A percentile compares a stretch with the other conserved stretches of the same genome.
Evolutionary conservation across 2,888 invertebrate genomes (phyloP).

Genomic region (Brachyptera risi): DNA sequence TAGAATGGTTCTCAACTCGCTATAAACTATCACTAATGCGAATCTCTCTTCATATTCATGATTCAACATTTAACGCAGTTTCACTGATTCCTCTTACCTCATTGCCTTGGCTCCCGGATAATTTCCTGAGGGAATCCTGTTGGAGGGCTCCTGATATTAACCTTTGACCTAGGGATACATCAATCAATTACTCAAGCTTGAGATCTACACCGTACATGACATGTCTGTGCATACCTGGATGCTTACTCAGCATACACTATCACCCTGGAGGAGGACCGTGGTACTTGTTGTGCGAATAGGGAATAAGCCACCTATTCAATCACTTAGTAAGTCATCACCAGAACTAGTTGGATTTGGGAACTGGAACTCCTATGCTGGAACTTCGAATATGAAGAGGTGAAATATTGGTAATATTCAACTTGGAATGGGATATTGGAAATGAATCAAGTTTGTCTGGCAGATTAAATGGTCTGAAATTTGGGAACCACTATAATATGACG

Average conservation of each 20-base stretch:
- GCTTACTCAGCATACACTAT: not conserved
- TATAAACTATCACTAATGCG: too few relatives aligned
- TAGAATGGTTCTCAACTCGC: too few relatives aligned
- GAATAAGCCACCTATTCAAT: conserved; percentile 15
- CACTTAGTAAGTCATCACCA: conserved; percentile 18
- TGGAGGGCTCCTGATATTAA: conserved; percentile 6
- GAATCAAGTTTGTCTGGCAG: too few relatives aligned
- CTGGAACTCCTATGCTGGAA: too few relatives aligned
- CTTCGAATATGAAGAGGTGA: too few relatives aligned
- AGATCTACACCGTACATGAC: conserved; percentile 2
- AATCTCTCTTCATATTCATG: too few relatives aligned
- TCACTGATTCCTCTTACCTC: conserved; percentile 9
- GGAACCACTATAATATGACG: too few relatives aligned
- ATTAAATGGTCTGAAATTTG: too few relatives aligned
- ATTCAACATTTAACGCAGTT: conserved; percentile 1
- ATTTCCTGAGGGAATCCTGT: not conserved
- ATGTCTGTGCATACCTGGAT: conserved; percentile 5
- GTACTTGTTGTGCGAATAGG: not conserved
- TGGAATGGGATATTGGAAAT: too few relatives aligned
- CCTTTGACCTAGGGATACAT: conserved; percentile 26
- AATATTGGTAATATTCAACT: too few relatives aligned
- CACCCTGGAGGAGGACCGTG: not conserved
- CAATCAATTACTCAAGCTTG: conserved; percentile 30
- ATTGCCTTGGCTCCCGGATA: not conserved
- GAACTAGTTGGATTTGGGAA: not conserved